phyloP scores from a whole-genome alignment of 2,113 vertebrate genomes.

The Malurus alboscapulatus region DNA sequence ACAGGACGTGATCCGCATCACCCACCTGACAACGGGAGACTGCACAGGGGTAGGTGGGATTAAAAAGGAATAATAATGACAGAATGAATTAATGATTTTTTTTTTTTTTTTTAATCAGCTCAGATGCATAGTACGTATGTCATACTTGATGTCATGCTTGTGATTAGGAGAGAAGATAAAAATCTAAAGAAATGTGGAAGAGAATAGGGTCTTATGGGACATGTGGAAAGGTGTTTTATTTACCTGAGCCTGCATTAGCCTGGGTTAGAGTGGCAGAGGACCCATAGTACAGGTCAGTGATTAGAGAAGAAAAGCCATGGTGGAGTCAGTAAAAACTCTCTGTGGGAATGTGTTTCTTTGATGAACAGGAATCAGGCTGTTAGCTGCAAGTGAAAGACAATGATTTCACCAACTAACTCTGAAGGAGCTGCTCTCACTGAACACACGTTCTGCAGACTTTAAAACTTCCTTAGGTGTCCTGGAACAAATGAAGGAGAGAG shows the following conservation, averaged over 20 bases:
- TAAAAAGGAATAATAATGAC: background rate
- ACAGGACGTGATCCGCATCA: accelerated
- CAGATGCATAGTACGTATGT: accelerated
- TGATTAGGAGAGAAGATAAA: background rate
- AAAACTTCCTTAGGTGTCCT: background rate
- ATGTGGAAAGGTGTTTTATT: background rate
- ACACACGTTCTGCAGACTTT: background rate
- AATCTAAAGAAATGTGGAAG: background rate
- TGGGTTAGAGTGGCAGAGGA: no score
- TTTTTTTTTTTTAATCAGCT: background rate
- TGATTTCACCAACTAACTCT: background rate
- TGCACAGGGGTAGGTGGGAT: background rate
- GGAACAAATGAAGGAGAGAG: background rate
- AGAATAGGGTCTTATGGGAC: background rate
- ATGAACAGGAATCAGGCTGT: background rate
- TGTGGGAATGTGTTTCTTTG: background rate
- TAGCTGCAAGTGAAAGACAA: background rate
- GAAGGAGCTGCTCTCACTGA: background rate
- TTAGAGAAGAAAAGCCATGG: background rate
- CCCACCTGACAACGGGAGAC: background rate
- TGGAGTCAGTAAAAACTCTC: background rate
- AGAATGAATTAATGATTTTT: background rate
- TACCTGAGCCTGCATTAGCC: background rate
- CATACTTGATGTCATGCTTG: background rate
- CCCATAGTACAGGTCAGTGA: background rate